Conservation (phyloP, 2,888 invertebrate species). For the Ramazzottius varieornatus region DNA sequence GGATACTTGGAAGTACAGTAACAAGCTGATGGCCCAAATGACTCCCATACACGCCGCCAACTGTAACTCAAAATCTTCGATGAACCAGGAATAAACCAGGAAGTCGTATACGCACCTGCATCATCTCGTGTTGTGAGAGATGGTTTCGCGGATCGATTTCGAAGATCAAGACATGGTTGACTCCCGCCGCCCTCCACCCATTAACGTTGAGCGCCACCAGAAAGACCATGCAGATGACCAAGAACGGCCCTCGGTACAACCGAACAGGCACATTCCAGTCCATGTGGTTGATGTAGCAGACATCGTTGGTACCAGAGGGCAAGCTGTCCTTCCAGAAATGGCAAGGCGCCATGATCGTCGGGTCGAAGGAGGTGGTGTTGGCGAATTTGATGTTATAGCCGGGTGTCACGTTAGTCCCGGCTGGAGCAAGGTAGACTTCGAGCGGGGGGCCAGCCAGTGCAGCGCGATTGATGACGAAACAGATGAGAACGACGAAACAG, state of each 20-base stretch:
- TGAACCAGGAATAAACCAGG: background rate
- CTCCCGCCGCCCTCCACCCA: slow-evolving; percentile 29
- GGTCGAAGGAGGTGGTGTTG: background rate
- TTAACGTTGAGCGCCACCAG: slow-evolving; percentile 29
- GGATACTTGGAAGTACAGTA: slow-evolving; percentile 24
- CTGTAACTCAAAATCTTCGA: slow-evolving; percentile 13
- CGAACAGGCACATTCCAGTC: slow-evolving; percentile 23
- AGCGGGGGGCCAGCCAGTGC: background rate
- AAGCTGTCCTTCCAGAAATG: too few relatives aligned
- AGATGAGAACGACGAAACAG: slow-evolving; percentile 21
- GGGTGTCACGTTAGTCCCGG: too few relatives aligned
- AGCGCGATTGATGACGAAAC: slow-evolving; percentile 11
- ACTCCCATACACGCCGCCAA: slow-evolving; percentile 19
- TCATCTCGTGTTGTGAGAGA: slow-evolving; percentile 24
- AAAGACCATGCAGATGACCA: slow-evolving; percentile 25
- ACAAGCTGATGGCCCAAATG: slow-evolving; percentile 20
- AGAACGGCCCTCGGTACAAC: slow-evolving; percentile 27
- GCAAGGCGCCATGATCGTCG: too few relatives aligned
- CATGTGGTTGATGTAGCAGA: too few relatives aligned
- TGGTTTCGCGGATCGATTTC: slow-evolving; percentile 30
- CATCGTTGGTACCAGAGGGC: too few relatives aligned
- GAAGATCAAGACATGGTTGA: slow-evolving; percentile 31
- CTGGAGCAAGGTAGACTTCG: too few relatives aligned
- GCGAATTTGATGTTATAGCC: too few relatives aligned
- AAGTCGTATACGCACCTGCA: background rate